A percentile compares a stretch with the other conserved stretches of the same genome.
Conservation (phyloP, 2,113 vertebrate genomes). For the Dipodomys stephensi region DNA sequence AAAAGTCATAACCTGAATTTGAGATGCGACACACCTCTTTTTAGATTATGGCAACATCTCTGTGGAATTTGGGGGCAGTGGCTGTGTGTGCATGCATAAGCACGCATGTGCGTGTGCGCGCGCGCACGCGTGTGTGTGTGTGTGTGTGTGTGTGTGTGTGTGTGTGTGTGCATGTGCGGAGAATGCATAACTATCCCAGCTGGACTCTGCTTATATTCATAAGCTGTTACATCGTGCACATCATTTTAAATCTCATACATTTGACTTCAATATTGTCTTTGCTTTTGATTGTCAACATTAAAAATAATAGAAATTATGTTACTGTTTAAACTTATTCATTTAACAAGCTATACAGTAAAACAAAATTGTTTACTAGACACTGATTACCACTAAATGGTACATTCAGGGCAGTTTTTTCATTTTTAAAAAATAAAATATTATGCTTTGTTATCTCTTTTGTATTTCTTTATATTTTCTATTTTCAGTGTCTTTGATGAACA, state of each 20-base stretch:
- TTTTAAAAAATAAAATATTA: conserved; percentile 78
- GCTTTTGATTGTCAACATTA: conserved; percentile 81
- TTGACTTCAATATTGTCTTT: conserved; percentile 79
- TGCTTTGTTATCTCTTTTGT: conserved; percentile 81
- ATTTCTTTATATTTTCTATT: conserved; percentile 80
- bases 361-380: conserved; percentile 75
- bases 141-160: too few species aligned
- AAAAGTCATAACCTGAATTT: conserved; percentile 54
- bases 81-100: neutral
- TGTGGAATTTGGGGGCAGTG: neutral
- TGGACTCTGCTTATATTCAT: conserved; percentile 81
- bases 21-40: conserved; percentile 65
- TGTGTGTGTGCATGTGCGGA: neutral
- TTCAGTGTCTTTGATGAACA: conserved; percentile 83
- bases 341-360: conserved; percentile 80
- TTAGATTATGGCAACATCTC: conserved; percentile 61
- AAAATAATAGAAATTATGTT: conserved; percentile 78
- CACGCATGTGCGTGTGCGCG: too few species aligned
- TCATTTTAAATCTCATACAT: conserved; percentile 72
- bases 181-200: conserved; percentile 65
- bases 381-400: conserved; percentile 71
- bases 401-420: conserved; percentile 81
- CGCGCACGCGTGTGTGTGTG: too few species aligned
- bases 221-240: conserved; percentile 69
- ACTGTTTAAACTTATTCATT: conserved; percentile 80